These are phyloP conservation scores for Clistopyga incitator DNA, from an alignment of 2,888 invertebrate genomes.

Conservation along the genomic window DNA sequence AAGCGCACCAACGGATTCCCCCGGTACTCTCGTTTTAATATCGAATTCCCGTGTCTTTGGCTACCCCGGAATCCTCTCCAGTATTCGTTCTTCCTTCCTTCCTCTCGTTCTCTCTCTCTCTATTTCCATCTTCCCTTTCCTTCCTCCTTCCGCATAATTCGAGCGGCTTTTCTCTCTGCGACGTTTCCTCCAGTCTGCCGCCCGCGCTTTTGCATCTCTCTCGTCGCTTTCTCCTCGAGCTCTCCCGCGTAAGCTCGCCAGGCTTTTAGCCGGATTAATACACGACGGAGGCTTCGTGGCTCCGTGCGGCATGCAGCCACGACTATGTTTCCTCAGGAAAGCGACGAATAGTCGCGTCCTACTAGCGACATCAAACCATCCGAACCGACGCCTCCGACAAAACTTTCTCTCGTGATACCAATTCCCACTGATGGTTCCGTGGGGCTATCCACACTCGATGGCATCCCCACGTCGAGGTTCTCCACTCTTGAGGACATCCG, in stretches of 20 bases:
- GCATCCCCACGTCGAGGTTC: not conserved
- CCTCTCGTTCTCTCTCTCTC: slow-evolving; percentile 4
- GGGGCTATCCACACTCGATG: not conserved
- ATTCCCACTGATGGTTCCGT: slow-evolving; percentile 25
- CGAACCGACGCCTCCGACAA: slow-evolving; percentile 24
- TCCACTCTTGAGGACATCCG: slow-evolving; percentile 22
- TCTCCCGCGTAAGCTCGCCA: slow-evolving; percentile 41
- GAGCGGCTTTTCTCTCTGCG: slow-evolving; percentile 38
- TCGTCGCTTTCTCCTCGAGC: slow-evolving; percentile 34
- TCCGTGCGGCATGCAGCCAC: not conserved
- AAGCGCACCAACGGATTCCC: slow-evolving; percentile 72
- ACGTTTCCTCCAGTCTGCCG: slow-evolving; percentile 16
- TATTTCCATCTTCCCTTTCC: slow-evolving; percentile 36
- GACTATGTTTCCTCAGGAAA: slow-evolving; percentile 26
- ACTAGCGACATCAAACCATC: slow-evolving; percentile 17
- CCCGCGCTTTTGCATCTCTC: slow-evolving; percentile 27
- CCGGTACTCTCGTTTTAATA: slow-evolving; percentile 70
- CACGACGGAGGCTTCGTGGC: slow-evolving; percentile 61
- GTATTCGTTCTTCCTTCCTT: slow-evolving; percentile 55
- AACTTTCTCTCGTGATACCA: slow-evolving; percentile 9
- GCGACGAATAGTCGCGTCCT: slow-evolving; percentile 31
- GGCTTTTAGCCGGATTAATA: slow-evolving; percentile 82
- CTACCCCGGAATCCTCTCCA: slow-evolving; percentile 46
- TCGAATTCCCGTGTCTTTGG: slow-evolving; percentile 74
- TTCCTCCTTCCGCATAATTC: slow-evolving; percentile 46